A percentile compares a stretch with the other conserved stretches of the same genome.
Conservation (phyloP, 2,113 vertebrate species). For the Mystacornis crossleyi region DNA sequence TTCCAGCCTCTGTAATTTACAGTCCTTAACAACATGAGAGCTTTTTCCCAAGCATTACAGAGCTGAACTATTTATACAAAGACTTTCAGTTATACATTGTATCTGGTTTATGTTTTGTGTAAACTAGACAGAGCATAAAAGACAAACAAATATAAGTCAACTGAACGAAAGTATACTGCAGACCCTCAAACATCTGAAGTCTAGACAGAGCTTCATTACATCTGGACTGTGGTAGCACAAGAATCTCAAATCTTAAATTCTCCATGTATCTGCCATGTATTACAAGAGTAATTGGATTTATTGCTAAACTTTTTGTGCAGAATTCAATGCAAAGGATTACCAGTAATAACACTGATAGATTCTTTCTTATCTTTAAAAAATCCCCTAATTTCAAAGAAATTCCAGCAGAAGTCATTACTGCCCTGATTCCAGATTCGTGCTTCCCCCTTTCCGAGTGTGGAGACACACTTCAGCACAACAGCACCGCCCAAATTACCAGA, state of each 20-base stretch:
- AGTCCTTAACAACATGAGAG: neutral
- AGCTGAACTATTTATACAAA: neutral
- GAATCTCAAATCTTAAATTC: neutral
- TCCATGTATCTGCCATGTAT: neutral
- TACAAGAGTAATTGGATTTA: neutral
- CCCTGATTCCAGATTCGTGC: neutral
- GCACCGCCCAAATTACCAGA: neutral
- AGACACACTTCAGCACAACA: neutral
- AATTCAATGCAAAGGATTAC: neutral
- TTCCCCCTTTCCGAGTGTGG: neutral
- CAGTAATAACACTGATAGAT: neutral
- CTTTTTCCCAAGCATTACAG: neutral
- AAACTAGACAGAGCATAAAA: neutral
- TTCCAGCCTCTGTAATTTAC: neutral
- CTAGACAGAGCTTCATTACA: neutral
- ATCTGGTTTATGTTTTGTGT: neutral
- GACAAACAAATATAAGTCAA: neutral
- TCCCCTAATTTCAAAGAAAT: neutral
- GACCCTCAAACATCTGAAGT: neutral
- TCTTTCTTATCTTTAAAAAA: neutral
- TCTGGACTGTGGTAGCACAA: neutral
- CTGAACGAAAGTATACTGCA: neutral
- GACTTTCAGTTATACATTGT: neutral
- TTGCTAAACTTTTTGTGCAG: neutral
- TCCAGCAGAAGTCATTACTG: neutral